Evolutionary conservation across 2,113 vertebrate genomes (phyloP).

Genomic region (Phodopus roborovskii): DNA sequence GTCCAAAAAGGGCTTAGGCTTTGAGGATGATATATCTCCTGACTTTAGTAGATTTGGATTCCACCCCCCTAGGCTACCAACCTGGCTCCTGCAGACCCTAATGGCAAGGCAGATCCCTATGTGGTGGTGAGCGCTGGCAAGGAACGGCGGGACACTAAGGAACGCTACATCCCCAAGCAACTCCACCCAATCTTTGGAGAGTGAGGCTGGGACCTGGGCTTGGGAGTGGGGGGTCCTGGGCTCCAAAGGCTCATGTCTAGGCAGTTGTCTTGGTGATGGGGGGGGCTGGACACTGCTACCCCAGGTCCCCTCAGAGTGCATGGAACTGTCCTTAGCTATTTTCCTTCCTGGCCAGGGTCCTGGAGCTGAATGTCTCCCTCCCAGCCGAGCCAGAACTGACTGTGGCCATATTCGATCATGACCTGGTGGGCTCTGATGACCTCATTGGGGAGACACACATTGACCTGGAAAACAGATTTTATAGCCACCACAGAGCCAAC

Average conservation of each 20-base stretch:
- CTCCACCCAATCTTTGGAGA: constrained; percentile 97
- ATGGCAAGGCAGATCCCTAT: constrained; percentile 96
- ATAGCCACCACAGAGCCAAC: constrained; percentile 92
- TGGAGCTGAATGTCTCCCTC: constrained; percentile 94
- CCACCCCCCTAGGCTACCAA: constrained; percentile 89
- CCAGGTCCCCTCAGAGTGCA: not conserved
- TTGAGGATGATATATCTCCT: not conserved
- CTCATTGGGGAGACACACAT: constrained; percentile 93
- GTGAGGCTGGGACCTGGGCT: constrained; percentile 81
- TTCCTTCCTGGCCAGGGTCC: constrained; percentile 87
- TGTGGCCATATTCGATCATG: constrained; percentile 92
- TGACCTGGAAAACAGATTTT: constrained; percentile 97
- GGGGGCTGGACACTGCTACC: not conserved
- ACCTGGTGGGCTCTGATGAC: constrained; percentile 94
- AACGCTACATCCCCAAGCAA: constrained; percentile 95
- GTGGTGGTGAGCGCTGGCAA: constrained; percentile 90
- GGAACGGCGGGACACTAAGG: constrained; percentile 89
- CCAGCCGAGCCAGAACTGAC: constrained; percentile 93
- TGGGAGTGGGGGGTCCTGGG: not conserved
- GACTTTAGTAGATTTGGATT: not conserved
- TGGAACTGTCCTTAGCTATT: not conserved
- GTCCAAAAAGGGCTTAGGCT: not conserved
- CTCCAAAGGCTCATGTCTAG: not conserved
- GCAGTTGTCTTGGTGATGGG: not conserved
- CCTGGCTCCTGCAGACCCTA: constrained; percentile 93